Evolutionary conservation across 2,797 vertebrate species (phyloP).

Genomic region (Streptopelia turtur): DNA sequence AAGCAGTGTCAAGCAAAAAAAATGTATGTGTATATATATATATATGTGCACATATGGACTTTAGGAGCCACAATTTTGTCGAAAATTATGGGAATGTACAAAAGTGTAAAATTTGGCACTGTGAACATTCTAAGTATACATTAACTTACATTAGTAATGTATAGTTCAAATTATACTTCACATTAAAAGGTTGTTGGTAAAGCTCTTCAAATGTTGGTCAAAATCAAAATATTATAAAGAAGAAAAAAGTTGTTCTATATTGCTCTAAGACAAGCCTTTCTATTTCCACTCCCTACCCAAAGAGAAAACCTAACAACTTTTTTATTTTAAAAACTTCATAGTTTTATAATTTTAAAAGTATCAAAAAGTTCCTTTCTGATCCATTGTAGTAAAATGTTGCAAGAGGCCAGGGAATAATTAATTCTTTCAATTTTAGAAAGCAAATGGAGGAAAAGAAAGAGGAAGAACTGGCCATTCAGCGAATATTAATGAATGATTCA

Average conservation of each 20-base stretch:
- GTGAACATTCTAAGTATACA: background rate
- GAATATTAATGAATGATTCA: background rate
- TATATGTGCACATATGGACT: rapidly evolving
- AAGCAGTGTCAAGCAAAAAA: background rate
- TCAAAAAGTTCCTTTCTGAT: background rate
- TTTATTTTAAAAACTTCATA: background rate
- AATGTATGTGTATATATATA: too few species aligned
- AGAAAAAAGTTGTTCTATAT: background rate
- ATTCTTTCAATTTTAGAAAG: background rate
- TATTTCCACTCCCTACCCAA: background rate
- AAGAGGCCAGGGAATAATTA: background rate
- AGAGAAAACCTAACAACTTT: background rate
- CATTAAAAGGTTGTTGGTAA: background rate
- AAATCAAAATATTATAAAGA: background rate
- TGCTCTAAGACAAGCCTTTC: background rate
- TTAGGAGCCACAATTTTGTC: background rate
- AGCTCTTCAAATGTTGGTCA: background rate
- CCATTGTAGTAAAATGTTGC: background rate
- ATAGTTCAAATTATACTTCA: background rate
- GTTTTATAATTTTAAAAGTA: background rate
- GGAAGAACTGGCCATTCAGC: background rate
- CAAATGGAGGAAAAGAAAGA: background rate
- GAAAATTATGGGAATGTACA: background rate
- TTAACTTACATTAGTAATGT: background rate
- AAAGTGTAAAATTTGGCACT: background rate